Conservation (phyloP, 2,797 vertebrate genomes). For the Sebastiscus tertius region DNA sequence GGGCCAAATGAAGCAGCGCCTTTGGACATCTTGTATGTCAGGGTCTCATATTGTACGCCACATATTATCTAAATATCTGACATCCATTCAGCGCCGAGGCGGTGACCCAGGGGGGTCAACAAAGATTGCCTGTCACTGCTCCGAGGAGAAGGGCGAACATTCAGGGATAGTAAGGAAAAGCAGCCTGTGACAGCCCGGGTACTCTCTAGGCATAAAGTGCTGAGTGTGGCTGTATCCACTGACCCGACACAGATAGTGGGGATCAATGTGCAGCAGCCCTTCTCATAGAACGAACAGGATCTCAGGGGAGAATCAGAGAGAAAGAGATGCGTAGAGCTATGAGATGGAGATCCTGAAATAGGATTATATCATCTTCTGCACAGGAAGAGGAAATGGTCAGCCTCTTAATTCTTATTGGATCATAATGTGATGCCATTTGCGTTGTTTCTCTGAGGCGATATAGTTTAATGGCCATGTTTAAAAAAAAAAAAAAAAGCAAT, state of each 20-base stretch:
- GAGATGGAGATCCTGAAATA: constrained; percentile 69
- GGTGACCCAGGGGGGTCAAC: constrained; percentile 36
- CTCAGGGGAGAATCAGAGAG: constrained; percentile 68
- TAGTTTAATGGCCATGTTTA: constrained; percentile 48
- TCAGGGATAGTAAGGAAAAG: constrained; percentile 35
- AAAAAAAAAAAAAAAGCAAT: constrained; percentile 43
- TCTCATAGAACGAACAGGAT: constrained; percentile 62
- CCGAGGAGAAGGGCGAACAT: constrained; percentile 29
- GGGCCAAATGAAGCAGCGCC: constrained; percentile 19
- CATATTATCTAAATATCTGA: constrained; percentile 61
- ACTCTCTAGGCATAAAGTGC: constrained; percentile 61
- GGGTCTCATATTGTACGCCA: constrained; percentile 26
- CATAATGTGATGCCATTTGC: constrained; percentile 65
- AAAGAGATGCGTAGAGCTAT: constrained; percentile 31
- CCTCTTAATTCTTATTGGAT: constrained; percentile 66
- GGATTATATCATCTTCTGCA: constrained; percentile 67
- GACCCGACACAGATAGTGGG: constrained; percentile 76
- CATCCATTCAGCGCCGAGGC: constrained; percentile 33
- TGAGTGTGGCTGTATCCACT: constrained; percentile 69
- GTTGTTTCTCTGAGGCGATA: constrained; percentile 57
- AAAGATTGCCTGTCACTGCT: constrained; percentile 46
- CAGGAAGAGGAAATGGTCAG: constrained; percentile 74
- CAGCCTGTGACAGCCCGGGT: constrained; percentile 46
- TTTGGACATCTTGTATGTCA: constrained; percentile 31
- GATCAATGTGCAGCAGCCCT: constrained; percentile 74